Conservation (phyloP, 1,140 invertebrate genomes). For the Macrobrachium rosenbergii region DNA sequence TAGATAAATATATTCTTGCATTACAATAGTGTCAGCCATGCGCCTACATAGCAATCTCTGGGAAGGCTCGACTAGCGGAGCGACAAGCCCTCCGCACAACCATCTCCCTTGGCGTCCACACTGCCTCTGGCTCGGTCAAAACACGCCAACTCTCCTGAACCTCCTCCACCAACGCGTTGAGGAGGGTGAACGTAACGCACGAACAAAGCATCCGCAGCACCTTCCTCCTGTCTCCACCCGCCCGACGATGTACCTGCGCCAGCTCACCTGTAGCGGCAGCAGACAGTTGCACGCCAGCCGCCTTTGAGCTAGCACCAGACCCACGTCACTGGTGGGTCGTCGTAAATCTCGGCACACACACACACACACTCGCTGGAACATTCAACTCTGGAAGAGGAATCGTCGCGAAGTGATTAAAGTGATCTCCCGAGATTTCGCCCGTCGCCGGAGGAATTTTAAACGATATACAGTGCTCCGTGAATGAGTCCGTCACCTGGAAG, state of each 20-base stretch:
- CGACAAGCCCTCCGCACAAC: conserved; percentile 19
- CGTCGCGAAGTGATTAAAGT: background rate
- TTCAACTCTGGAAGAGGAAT: background rate
- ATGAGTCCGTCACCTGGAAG: too few relatives aligned
- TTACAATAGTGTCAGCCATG: background rate
- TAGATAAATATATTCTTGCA: too few relatives aligned
- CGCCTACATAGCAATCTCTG: background rate
- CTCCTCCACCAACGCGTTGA: conserved; percentile 41
- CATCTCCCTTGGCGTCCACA: conserved; percentile 30
- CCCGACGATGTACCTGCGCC: conserved; percentile 60
- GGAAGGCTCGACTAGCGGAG: background rate
- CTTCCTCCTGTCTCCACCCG: background rate
- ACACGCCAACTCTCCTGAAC: background rate
- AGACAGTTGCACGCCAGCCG: conserved; percentile 56
- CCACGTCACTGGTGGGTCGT: conserved; percentile 27
- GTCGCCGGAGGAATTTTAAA: too few relatives aligned
- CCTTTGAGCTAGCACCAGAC: conserved; percentile 46
- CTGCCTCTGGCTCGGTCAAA: conserved; percentile 42
- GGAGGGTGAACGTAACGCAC: conserved; percentile 37
- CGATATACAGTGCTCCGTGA: too few relatives aligned
- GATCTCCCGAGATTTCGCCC: background rate
- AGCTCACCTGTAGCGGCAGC: conserved; percentile 58
- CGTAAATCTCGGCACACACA: conserved; percentile 20
- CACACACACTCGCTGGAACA: conserved; percentile 28
- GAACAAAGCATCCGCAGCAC: conserved; percentile 38